Evolutionary conservation across 2,797 vertebrate genomes (phyloP), one percentile per base, ranked within the genome.

Genomic region (Champsocephalus esox): DNA sequence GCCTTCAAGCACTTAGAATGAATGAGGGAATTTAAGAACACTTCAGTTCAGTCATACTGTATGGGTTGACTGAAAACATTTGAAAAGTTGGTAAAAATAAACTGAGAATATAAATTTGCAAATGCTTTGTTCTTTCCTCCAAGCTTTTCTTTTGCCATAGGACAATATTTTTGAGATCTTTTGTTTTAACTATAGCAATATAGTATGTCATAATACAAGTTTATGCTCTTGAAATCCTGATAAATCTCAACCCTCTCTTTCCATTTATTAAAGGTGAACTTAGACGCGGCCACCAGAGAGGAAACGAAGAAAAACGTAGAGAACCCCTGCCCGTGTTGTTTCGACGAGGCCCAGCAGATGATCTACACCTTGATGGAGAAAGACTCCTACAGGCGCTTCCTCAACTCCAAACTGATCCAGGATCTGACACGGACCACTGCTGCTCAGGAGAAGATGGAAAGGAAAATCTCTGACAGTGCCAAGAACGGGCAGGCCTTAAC

Each of bases 281-380:
- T 99, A 55, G 97, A 99, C 41, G 96, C 96, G 0, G 90, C 77
- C 8, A 97, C 96, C 19, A 92, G 96, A 80, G 97, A 98, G 56
- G 92, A 95, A 81, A 97, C 96, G 0, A 95, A 91, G 73, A 92
- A 91, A 71, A 97, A 96, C 14, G 49, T 98, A 2, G 81, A 94
- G 61, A 92, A 85, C 6, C 93, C 95, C 50, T 94, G 94, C 0
- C 82, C 83, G 2, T 90, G 89, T 9, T 97, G 96, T 86, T 99
- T 98, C 12, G 93, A 96, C 1, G 94, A 96, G 34, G 97, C 98
- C 8, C 97, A 99, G 92, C 96, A 89, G 85, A 96, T 95, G 92
- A 97, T 99, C 84, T 97, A 96, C 88, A 94, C 85, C 9, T 89
- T 99, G 74, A 98, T 99, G 98, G 96, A 98, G 86, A 98, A 98